Evolutionary conservation across 2,113 vertebrate genomes (phyloP).

Genomic region (Catharus fuscescens): DNA sequence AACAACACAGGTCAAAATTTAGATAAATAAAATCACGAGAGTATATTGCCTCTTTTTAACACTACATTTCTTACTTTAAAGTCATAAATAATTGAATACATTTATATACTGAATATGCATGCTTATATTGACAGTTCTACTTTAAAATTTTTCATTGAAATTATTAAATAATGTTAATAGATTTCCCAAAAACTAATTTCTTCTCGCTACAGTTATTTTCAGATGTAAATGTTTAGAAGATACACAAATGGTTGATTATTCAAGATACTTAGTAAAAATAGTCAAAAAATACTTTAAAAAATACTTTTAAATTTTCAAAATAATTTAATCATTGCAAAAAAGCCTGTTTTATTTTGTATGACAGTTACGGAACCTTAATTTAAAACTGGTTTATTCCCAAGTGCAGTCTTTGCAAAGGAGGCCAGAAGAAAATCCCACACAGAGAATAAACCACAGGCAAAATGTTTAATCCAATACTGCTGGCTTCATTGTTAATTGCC

Average conservation of each 20-base stretch:
- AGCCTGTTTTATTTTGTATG: neutral
- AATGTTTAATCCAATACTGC: conserved; percentile 1
- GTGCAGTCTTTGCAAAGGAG: neutral
- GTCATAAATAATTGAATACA: neutral
- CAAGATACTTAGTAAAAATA: neutral
- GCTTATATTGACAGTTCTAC: neutral
- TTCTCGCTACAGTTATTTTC: neutral
- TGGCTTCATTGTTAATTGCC: conserved; percentile 55
- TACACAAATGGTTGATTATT: neutral
- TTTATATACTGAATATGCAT: neutral
- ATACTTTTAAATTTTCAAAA: neutral
- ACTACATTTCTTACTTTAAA: neutral
- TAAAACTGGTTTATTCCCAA: conserved; percentile 4
- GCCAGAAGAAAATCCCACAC: conserved; percentile 17
- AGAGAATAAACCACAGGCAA: conserved; percentile 36
- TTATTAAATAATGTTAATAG: neutral
- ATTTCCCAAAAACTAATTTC: neutral
- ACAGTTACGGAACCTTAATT: neutral
- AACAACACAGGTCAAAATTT: neutral
- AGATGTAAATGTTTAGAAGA: neutral
- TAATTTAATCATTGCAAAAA: neutral
- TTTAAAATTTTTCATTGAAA: neutral
- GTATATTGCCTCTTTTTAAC: neutral
- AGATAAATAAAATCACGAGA: neutral
- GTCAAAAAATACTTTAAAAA: neutral